A percentile compares a stretch with the other conserved stretches of the same genome.
Conservation (phyloP, 2,113 vertebrate genomes). For the Pseudonaja textilis region DNA sequence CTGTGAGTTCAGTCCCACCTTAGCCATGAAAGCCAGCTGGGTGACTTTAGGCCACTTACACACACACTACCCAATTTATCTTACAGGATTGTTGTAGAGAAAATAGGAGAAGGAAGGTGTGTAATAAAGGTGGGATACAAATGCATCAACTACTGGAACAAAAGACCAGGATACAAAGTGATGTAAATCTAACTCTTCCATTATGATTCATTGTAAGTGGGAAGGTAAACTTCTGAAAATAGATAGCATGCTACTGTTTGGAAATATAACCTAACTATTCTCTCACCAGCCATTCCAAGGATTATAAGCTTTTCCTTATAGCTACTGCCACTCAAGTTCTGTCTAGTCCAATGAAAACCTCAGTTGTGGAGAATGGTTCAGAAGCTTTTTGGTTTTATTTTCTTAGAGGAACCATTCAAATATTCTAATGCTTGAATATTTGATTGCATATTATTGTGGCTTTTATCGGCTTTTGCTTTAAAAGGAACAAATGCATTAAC, state of each 20-base stretch:
- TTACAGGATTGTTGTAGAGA: not conserved
- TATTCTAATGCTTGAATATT: not conserved
- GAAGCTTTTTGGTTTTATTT: not conserved
- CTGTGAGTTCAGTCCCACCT: no score
- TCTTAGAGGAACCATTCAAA: not conserved
- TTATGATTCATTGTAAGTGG: not conserved
- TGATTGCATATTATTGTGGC: not conserved
- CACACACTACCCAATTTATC: not conserved
- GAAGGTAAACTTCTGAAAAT: not conserved
- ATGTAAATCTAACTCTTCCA: not conserved
- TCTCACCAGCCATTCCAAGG: not conserved
- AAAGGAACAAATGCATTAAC: slow-evolving; percentile 10
- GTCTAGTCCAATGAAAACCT: no score
- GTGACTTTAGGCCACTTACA: not conserved
- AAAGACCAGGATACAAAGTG: not conserved
- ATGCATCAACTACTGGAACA: not conserved
- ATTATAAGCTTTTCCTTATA: not conserved
- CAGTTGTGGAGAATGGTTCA: not conserved
- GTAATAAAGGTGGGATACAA: not conserved
- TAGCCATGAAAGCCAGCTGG: not conserved
- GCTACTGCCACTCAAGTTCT: not conserved
- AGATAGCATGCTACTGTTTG: not conserved
- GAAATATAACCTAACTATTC: not conserved
- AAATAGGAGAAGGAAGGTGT: not conserved
- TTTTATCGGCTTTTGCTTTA: slow-evolving; percentile 26